Evolutionary conservation across 2,113 vertebrate species (phyloP).

Genomic region (Cottus gobio): DNA sequence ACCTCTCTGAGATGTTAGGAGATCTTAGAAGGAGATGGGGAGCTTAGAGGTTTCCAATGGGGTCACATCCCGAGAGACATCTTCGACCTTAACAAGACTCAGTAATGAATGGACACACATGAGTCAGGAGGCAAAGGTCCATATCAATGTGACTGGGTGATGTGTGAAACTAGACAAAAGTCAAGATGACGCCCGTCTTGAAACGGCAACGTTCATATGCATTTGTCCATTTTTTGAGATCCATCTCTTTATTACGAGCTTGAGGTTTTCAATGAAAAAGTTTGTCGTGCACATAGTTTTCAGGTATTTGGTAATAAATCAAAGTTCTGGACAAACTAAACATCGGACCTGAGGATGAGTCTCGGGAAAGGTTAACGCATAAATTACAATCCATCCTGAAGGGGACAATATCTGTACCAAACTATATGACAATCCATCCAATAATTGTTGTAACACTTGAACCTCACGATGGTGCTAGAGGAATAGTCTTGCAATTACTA

Average conservation of each 20-base stretch:
- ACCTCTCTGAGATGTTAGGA: constrained; percentile 15
- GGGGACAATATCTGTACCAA: background rate
- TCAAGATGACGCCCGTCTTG: constrained; percentile 10
- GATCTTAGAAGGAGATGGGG: background rate
- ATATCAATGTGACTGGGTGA: background rate
- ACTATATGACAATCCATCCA: background rate
- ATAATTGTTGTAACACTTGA: background rate
- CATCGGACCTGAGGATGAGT: background rate
- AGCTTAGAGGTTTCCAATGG: constrained; percentile 30
- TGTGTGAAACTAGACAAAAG: background rate
- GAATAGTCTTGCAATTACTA: background rate
- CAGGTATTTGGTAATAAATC: background rate
- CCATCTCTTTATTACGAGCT: background rate
- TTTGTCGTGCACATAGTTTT: constrained; percentile 7
- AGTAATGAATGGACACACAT: constrained; percentile 2
- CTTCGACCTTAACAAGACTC: constrained; percentile 14
- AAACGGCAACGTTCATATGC: background rate
- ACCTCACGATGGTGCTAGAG: background rate
- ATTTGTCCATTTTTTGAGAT: background rate
- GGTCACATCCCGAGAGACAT: constrained; percentile 13
- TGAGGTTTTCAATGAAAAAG: background rate
- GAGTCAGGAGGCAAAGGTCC: background rate
- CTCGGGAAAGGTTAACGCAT: background rate
- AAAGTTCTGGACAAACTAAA: background rate
- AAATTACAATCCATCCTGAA: background rate